A percentile compares a stretch with the other conserved stretches of the same genome.
Evolutionary conservation across 2,113 vertebrate genomes (phyloP).

Genomic region (Epinephelus fuscoguttatus): DNA sequence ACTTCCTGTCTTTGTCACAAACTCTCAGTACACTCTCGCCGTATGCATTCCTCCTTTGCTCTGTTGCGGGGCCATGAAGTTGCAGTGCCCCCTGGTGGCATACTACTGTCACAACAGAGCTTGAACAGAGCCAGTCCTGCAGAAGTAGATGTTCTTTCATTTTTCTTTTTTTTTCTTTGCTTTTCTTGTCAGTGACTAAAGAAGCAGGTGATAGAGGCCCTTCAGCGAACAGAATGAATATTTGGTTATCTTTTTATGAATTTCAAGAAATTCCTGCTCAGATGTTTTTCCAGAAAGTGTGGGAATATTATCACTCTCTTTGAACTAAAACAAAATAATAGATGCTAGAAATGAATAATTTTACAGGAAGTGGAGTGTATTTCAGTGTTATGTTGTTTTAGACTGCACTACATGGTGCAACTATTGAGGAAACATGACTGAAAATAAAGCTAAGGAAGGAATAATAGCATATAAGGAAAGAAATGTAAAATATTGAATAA

Average conservation of each 20-base stretch:
- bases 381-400: not conserved
- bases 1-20: constrained; percentile 55
- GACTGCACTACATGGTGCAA: not conserved
- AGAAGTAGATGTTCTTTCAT: not conserved
- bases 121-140: not conserved
- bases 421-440: not conserved
- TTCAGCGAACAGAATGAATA: not conserved
- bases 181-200: not conserved
- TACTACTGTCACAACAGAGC: constrained; percentile 8
- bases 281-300: not conserved
- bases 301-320: not conserved
- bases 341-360: not conserved
- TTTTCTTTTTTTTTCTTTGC: not conserved
- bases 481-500: constrained; percentile 13
- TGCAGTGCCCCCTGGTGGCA: constrained; percentile 97
- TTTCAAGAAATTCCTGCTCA: not conserved
- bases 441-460: not conserved
- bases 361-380: not conserved
- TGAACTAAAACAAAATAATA: not conserved
- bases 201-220: not conserved
- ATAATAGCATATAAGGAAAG: not conserved
- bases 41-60: not conserved
- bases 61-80: constrained; percentile 86
- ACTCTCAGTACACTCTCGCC: constrained; percentile 33
- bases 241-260: not conserved